Evolutionary conservation across 2,888 invertebrate genomes (phyloP).

Genomic region (Carpatolechia fugitivella): DNA sequence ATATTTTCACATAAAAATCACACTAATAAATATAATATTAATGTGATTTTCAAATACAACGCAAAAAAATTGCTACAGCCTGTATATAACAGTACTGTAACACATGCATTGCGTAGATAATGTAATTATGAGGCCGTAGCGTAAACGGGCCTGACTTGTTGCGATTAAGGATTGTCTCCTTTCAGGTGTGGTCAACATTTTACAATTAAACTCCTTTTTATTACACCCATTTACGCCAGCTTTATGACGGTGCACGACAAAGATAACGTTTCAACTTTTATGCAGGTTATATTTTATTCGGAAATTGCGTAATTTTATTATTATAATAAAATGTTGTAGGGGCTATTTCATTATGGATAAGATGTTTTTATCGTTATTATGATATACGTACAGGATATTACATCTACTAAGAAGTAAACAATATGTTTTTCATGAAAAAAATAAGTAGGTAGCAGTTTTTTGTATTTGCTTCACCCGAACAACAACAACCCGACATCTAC

Average conservation of each 20-base stretch:
- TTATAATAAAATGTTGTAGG: constrained; percentile 31
- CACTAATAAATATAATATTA: too few relatives aligned
- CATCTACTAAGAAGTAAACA: too few relatives aligned
- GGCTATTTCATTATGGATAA: neutral
- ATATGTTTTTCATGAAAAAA: too few relatives aligned
- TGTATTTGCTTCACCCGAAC: too few relatives aligned
- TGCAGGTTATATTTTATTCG: neutral
- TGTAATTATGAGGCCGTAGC: constrained; percentile 77
- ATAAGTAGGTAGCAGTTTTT: too few relatives aligned
- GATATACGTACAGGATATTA: too few relatives aligned
- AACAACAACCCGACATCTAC: too few relatives aligned
- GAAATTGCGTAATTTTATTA: constrained; percentile 7
- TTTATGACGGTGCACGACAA: constrained; percentile 1
- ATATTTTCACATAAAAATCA: too few relatives aligned
- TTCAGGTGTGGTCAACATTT: constrained; percentile 53
- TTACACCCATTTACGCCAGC: neutral
- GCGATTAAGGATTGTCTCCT: constrained; percentile 68
- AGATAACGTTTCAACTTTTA: constrained; percentile 7
- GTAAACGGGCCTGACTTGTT: constrained; percentile 74
- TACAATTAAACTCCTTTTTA: constrained; percentile 11
- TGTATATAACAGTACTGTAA: constrained; percentile 45
- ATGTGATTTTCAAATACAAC: too few relatives aligned
- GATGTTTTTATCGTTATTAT: neutral
- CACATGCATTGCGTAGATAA: constrained; percentile 75
- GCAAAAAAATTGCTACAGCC: too few relatives aligned